Evolutionary conservation across 1,140 invertebrate genomes (phyloP), one percentile per base, ranked within the genome.

Genomic region (Zaprionus taronus): DNA sequence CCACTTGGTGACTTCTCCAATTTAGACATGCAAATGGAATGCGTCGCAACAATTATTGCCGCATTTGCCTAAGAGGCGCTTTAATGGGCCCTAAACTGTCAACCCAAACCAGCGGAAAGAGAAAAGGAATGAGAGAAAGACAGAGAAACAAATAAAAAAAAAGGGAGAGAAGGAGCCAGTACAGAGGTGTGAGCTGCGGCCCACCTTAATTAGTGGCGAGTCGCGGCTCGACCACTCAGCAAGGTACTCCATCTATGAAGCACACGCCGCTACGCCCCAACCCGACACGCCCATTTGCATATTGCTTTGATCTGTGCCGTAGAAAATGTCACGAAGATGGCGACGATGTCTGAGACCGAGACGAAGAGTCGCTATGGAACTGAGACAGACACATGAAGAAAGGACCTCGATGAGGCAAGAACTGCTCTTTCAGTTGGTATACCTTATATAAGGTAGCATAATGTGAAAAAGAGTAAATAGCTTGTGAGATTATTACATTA

Each of bases 81-180:
- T 89, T 84, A 89, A 89, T 90, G 79, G 84, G 72, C 84, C 66
- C 80, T 86, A 86, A 86, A 86, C 83, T 86, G 83, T 61, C 60
- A 66, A 31, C 24, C 67, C 41, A 47, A 47, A 17, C 41, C 41
- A 17, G 2, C 6, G 1, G 6, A 47, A 17, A 47, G n/a, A 47
- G 20, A 44, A 56, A 55, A 34, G 56, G 44, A 6, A 22, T 6
- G 7, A 49, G 17, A 20, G 1, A 49, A 5, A 49, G 17, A 17
- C 2, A 17, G 2, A 51, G 12, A 3, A 3, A 49, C 1, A 49
- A 2, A n/a, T 1, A 49, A 17, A 49, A 2, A n/a, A 3, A 49
- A 17, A 49, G 7, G 22, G 17, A 22, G 44, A 11, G 20, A 24
- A 12, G 1, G 20, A 51, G 47, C 14, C 47, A 22, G 20, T 1